Base-by-base conservation (phyloP, 2,113 vertebrate genomes). In the Cochlearius cochlearius region DNA sequence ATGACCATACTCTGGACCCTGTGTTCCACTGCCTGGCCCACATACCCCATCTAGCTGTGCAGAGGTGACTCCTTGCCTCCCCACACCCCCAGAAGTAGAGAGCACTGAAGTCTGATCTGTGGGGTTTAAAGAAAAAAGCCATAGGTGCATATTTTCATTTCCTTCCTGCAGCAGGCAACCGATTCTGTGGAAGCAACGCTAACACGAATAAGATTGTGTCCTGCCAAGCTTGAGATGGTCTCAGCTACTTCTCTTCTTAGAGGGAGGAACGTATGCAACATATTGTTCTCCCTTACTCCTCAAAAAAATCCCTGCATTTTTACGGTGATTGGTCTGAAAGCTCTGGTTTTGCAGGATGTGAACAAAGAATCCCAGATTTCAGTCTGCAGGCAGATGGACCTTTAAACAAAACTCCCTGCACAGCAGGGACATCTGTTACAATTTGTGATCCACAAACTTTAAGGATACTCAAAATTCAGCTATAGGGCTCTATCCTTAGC, bases 321-420 rank as follows among this genome's bases (percentile, higher is more conserved):
- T 97, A 91, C 36, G 15, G 87, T 92, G 68, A 71, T 60, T 88
- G 88, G 68, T 90, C 96, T 55, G 82, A 90, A 94, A 94, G 91
- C 95, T 96, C 73, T 97, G 89, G 67, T 93, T 94, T 90, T 86
- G 77, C 86, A 80, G 71, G 53, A 94, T 90, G 90, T 1, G 15
- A 97, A 95, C 69, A 91, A 97, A 95, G 94, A 97, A 97, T 69
- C 64, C 90, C 90, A 96, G 94, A 95, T 93, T 97, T 97, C 88
- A 94, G 55, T 96, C 80, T 92, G 88, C 83, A 83, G 97, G 96
- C 97, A 97, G 97, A 98, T 96, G 97, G 97, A 97, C 79, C 75
- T 96, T 96, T 94, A 96, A 96, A 93, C 86, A 94, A 96, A 96
- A 92, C 88, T 96, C 90, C 67, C 76, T 72, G 88, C 94, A 76